Evolutionary conservation across 2,888 invertebrate species (phyloP), one percentile per base, ranked within the genome.

Genomic region (Tortricodes alternella): DNA sequence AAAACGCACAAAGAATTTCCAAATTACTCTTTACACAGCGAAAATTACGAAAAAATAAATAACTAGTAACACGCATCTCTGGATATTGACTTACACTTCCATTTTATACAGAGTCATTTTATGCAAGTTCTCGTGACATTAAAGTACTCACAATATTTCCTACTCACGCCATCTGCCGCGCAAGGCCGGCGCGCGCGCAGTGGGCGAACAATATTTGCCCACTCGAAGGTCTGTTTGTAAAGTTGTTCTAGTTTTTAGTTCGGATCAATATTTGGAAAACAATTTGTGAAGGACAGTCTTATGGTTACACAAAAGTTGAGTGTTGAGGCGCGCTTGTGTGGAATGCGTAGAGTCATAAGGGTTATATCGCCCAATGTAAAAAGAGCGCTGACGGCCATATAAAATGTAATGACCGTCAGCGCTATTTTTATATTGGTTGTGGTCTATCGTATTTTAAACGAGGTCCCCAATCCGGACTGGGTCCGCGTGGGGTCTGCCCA

Each of bases 181-280:
- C 23, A 41, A 29, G 44, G 27, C 18, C 21, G 19, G 15, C 24
- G 41, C 19, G 8, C 5, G 27, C 7, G 19, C 34, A 11, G 21
- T 34, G 46, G 19, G 32, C 34, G 13, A 39, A 18, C 43, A 15
- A 24, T 46, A 15, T 46, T 44, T 44, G 19, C 44, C 41, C 41
- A 34, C 46, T 21, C 34, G 46, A 46, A 46, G 46, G 46, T 46
- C 15, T 34, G 3, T 34, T 46, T 21, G 46, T 13, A 27, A 9
- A 34, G 15, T 8, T 32, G 34, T 46, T 46, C 46, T 23, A 46
- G 46, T 46, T 46, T 38, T 23, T 23, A 46, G 8, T 34, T 29
- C 11, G 13, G 21, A 46, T 34, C 46, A 46, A 34, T 46, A 46
- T 46, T 46, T 34, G 46, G 46, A 13, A 34, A 34, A 46, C 46